A percentile compares a stretch with the other conserved stretches of the same genome.
Conservation (phyloP, 2,888 invertebrate genomes). For the Leptinotarsa peninsularis region DNA sequence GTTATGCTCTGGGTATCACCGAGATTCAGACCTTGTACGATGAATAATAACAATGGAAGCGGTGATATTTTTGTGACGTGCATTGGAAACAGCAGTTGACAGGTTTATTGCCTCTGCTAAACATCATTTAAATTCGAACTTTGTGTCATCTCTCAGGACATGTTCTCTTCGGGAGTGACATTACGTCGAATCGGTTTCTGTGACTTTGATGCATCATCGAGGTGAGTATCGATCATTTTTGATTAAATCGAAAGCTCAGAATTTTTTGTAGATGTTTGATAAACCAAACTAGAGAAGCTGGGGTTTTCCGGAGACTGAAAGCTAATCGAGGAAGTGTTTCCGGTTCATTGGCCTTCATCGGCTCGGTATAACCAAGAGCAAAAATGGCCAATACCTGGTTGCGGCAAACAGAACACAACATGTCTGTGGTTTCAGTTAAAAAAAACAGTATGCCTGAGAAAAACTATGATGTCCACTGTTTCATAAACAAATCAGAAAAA, state of each 20-base stretch:
- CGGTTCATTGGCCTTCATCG: no score
- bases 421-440: no score
- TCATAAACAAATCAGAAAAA: no score
- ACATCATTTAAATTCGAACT: slow-evolving; percentile 64
- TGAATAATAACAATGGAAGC: slow-evolving; percentile 60
- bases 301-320: no score
- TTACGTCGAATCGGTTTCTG: slow-evolving; percentile 49
- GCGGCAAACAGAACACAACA: no score
- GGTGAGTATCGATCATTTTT: slow-evolving; percentile 37
- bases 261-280: not conserved
- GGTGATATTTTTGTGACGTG: slow-evolving; percentile 62
- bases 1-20: not conserved
- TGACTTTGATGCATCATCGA: slow-evolving; percentile 39
- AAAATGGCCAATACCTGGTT: no score
- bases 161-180: slow-evolving; percentile 51
- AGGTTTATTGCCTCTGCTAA: slow-evolving; percentile 63
- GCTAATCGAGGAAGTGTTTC: no score
- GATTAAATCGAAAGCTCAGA: slow-evolving; percentile 27
- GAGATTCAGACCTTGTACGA: slow-evolving; percentile 47
- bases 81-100: slow-evolving; percentile 58
- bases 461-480: no score
- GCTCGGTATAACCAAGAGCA: no score
- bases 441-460: no score
- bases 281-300: not conserved
- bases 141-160: slow-evolving; percentile 60